Base-by-base conservation (phyloP, 1,140 invertebrate genomes). In the Drosophila ficusphila region DNA sequence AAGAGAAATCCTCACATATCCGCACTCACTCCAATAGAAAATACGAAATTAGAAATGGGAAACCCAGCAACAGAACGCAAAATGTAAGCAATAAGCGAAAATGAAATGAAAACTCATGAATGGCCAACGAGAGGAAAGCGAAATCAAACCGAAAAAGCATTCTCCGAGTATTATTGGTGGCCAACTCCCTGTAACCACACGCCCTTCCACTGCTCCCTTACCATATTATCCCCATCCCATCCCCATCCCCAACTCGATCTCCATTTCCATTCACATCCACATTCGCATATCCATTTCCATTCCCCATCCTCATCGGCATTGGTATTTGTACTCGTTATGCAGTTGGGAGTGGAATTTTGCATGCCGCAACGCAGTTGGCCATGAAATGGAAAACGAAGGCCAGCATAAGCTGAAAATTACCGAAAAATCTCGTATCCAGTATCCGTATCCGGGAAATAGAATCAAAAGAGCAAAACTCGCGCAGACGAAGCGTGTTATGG, bases 81-180 rank as follows among this genome's bases (percentile, higher is more conserved):
- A 77, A 73, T 88, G 81, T 83, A 88, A 75, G 82, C 82, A 86
- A 86, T 88, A 88, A 86, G 77, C 82, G 82, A 86, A 88, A 88
- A 86, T 82, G 82, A 86, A 86, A 86, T 86, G 82, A 86, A 88
- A 86, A 88, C 75, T 88, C 82, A 86, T 82, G 82, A 86, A 81
- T 85, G 71, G 76, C 71, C 71, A 79, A 68, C 42, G 33, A 21
- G 27, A 58, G 53, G 48, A 46, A 68, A 70, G 41, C 57, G 58
- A 86, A 82, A 78, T 88, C 83, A 77, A 86, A 86, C 58, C 58
- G 61, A 85, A 86, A 86, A 82, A 67, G 34, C 82, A 82, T 81
- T 86, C 81, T 74, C 33, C 41, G 48, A 69, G 69, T 70, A 69
- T 57, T 81, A 81, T 86, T 73, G 60, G 58, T 61, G 47, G 42